Evolutionary conservation across 2,888 invertebrate species (phyloP), one percentile per base, ranked within the genome.

Genomic region (Diabrotica balteata): DNA sequence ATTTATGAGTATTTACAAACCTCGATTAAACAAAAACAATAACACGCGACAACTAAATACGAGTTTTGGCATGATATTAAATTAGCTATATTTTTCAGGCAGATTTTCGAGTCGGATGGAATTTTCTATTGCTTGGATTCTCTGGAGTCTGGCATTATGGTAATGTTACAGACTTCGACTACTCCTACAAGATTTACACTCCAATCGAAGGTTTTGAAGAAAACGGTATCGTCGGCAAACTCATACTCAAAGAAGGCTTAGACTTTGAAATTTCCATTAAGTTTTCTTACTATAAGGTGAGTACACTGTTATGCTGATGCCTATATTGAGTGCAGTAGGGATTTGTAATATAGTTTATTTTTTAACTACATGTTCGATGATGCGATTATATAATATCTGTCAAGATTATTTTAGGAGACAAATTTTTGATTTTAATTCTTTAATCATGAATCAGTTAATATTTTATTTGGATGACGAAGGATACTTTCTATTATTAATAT

Each of bases 191-290:
- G 74, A 83, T 94, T 51, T 93, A 89, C 78, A 93, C 93, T 0
- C 94, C 94, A 0, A 82, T 94, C n/a, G 88, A 90, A 76, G 90
- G 91, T 6, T 91, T 93, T 73, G 90, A 93, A 78, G 90, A 93
- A 78, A 93, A 91, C 76, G 93, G 93, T 0, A 85, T 92, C 8
- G 90, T 93, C 0, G 86, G 90, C 0, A 93, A 93, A 80, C 87
- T 92, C 72, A 85, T 92, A 1, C 87, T 89, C 67, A 85, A 87
- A 8, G 85, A 88, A 46, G 88, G 89, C 42, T 84, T 94, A 61
- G 90, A 93, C 74, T 88, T 91, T 7, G 92, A 93, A 79, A 78
- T 91, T 68, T 90, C 92, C 8, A 83, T 91, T 3, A 88, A 90
- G 75, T 81, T 94, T 50, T 91, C 92, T 1, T 87, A 88, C 72